phyloP scores from a whole-genome alignment of 2,113 vertebrate species.

The Eptatretus burgeri region DNA sequence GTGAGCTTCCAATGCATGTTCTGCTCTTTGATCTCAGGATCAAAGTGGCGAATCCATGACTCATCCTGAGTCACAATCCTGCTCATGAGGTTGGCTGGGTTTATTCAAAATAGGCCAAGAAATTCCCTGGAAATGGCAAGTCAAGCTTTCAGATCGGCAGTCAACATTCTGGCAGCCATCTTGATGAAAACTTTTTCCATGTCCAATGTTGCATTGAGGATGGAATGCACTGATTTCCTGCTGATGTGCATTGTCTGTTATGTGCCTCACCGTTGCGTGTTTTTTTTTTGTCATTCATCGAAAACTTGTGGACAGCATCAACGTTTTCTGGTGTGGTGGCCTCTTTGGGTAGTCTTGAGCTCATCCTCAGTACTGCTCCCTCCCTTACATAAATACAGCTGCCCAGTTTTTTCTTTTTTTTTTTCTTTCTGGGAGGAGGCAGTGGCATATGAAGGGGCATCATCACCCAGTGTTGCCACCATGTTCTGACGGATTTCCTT shows the following conservation, averaged over 20 bases:
- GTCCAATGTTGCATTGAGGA: neutral
- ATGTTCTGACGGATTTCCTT: conserved; percentile 1
- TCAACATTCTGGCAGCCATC: neutral
- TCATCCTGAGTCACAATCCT: conserved; percentile 1
- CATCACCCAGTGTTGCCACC: neutral
- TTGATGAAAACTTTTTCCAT: conserved; percentile 4
- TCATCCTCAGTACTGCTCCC: neutral
- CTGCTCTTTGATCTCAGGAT: conserved; percentile 3
- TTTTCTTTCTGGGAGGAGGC: no score
- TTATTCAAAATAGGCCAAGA: neutral
- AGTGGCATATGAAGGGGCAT: conserved; percentile 1
- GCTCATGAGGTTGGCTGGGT: neutral
- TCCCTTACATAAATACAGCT: conserved; percentile 2
- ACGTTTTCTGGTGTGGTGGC: conserved; percentile 1
- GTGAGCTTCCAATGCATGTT: neutral
- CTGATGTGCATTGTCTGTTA: neutral
- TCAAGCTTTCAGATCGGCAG: neutral
- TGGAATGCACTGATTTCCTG: neutral
- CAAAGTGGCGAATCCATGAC: neutral
- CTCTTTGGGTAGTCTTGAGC: neutral
- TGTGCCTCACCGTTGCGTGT: neutral
- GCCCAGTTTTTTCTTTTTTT: neutral
- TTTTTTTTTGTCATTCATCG: neutral
- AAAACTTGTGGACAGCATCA: neutral
- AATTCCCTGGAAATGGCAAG: neutral